A percentile compares a stretch with the other conserved stretches of the same genome.
phyloP scores from a whole-genome alignment of 2,888 invertebrate species.

The Mylabris sibirica region DNA sequence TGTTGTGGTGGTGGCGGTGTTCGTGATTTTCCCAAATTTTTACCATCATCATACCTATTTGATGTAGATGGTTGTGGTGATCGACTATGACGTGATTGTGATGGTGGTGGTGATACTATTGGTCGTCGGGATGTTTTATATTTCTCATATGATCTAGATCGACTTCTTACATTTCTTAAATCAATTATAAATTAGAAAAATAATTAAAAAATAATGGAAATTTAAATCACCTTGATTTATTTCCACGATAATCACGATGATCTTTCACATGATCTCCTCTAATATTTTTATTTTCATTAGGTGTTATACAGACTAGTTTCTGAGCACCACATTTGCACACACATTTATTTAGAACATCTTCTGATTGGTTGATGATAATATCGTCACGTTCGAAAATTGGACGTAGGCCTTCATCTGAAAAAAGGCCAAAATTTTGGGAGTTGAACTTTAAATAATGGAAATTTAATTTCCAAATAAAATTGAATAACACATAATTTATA shows the following conservation, averaged over 20 bases:
- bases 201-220: too few relatives aligned
- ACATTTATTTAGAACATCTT: background rate
- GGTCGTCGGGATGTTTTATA: too few relatives aligned
- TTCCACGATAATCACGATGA: background rate
- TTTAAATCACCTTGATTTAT: background rate
- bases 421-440: background rate
- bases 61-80: background rate
- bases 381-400: conserved; percentile 27
- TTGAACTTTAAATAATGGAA: background rate
- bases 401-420: conserved; percentile 25
- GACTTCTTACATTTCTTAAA: background rate
- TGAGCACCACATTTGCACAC: conserved; percentile 11
- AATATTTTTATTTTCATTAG: background rate
- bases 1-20: conserved; percentile 16
- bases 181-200: too few relatives aligned
- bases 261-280: background rate
- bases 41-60: background rate
- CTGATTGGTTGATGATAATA: conserved; percentile 12
- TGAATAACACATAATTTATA: background rate
- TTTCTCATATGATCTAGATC: background rate
- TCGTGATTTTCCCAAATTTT: background rate
- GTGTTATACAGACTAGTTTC: background rate
- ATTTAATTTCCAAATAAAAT: background rate
- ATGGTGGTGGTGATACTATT: background rate
- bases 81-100: background rate